Conservation (phyloP, 37 sponge, comb jelly and placozoan genomes). For the Diacarnus erythraeanus region DNA sequence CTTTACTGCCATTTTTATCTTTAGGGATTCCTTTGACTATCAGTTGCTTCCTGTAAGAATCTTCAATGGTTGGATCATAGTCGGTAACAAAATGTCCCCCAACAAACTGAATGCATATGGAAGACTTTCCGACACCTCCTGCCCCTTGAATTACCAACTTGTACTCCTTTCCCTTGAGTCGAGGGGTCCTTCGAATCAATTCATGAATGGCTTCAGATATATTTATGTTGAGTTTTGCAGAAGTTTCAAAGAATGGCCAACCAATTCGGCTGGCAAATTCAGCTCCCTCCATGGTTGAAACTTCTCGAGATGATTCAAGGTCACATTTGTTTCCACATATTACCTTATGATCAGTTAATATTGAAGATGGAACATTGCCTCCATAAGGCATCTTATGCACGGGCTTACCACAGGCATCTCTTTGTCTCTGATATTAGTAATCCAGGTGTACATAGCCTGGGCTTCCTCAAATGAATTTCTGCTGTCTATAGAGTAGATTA, state of each 20-base stretch:
- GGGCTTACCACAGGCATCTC: slow-evolving; percentile 69
- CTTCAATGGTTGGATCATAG: slow-evolving; percentile 96
- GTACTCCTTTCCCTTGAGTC: slow-evolving; percentile 57
- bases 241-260: slow-evolving; percentile 87
- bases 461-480: slow-evolving; percentile 73
- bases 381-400: background rate
- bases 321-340: slow-evolving; percentile 92
- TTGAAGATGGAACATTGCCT: background rate
- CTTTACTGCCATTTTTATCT: background rate
- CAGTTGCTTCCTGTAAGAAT: slow-evolving; percentile 87
- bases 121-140: slow-evolving; percentile 93
- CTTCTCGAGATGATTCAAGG: slow-evolving; percentile 56
- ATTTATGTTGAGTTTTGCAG: slow-evolving; percentile 81
- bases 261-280: slow-evolving; percentile 55
- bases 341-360: slow-evolving; percentile 38
- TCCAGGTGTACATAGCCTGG: slow-evolving; percentile 69
- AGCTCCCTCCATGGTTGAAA: slow-evolving; percentile 56
- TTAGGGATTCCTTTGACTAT: slow-evolving; percentile 68
- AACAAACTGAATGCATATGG: slow-evolving; percentile 70
- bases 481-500: slow-evolving; percentile 89
- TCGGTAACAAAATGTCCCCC: slow-evolving; percentile 71
- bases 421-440: slow-evolving; percentile 64
- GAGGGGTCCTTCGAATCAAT: slow-evolving; percentile 72
- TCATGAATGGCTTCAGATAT: slow-evolving; percentile 73
- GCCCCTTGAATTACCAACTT: slow-evolving; percentile 76